Evolutionary conservation across 2,113 vertebrate species (phyloP).

Genomic region (Lipophrys pholis): DNA sequence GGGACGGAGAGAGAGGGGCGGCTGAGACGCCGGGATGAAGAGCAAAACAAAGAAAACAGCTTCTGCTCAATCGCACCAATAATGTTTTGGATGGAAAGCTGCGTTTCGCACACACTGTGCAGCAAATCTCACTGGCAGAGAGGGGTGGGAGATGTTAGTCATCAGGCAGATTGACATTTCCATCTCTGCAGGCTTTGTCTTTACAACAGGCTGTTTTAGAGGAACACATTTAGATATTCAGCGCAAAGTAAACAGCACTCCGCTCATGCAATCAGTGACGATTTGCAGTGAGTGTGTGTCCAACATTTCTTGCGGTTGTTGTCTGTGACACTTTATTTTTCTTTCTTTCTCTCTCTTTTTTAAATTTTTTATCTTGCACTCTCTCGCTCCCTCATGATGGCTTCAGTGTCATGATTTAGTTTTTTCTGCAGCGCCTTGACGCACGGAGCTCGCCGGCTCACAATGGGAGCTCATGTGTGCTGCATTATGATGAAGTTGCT

Average conservation of each 20-base stretch:
- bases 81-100: conserved; percentile 20
- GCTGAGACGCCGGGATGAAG: not conserved
- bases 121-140: conserved; percentile 28
- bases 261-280: conserved; percentile 47
- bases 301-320: conserved; percentile 38
- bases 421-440: conserved; percentile 55
- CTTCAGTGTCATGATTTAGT: conserved; percentile 67
- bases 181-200: conserved; percentile 60
- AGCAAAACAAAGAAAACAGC: not conserved
- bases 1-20: not conserved
- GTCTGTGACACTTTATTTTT: conserved; percentile 37
- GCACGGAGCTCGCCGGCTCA: conserved; percentile 55
- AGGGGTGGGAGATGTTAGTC: conserved; percentile 45
- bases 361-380: conserved; percentile 60
- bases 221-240: conserved; percentile 39
- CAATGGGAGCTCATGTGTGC: conserved; percentile 56
- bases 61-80: not conserved
- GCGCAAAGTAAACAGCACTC: conserved; percentile 55
- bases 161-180: conserved; percentile 55
- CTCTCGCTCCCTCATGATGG: conserved; percentile 57
- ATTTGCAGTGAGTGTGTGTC: conserved; percentile 52
- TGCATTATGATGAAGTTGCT: conserved; percentile 68
- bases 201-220: conserved; percentile 39
- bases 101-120: conserved; percentile 21
- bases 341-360: not conserved